Evolutionary conservation across 2,113 vertebrate genomes (phyloP).

Genomic region (Campylomormyrus tamandua): DNA sequence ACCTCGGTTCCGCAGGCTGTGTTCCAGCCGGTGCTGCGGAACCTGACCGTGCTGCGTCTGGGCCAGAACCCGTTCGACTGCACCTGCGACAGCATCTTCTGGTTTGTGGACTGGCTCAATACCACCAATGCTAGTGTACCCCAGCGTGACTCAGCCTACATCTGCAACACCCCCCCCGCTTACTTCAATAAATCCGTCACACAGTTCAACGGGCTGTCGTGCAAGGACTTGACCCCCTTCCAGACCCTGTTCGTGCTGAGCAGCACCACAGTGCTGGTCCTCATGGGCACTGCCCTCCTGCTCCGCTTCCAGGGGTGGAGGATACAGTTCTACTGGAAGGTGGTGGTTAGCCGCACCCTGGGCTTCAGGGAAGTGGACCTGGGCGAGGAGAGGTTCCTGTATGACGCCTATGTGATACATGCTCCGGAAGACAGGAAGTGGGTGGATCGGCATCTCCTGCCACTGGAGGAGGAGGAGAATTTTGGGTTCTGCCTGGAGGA

Average conservation of each 20-base stretch:
- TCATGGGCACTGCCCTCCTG: conserved; percentile 57
- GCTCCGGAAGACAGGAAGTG: conserved; percentile 66
- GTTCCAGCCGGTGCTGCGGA: conserved; percentile 65
- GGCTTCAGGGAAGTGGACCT: conserved; percentile 71
- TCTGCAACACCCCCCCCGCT: conserved; percentile 80
- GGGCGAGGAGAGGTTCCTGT: conserved; percentile 59
- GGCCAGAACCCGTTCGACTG: conserved; percentile 88
- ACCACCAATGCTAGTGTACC: conserved; percentile 60
- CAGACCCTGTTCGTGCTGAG: conserved; percentile 66
- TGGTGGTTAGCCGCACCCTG: conserved; percentile 71
- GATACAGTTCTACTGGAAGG: conserved; percentile 81
- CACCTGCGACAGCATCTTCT: conserved; percentile 89
- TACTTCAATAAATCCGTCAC: conserved; percentile 70
- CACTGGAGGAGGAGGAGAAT: conserved; percentile 65
- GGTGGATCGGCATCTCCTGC: conserved; percentile 70
- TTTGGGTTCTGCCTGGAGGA: conserved; percentile 79
- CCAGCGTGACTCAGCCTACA: conserved; percentile 56
- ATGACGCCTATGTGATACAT: conserved; percentile 79
- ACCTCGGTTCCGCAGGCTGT: conserved; percentile 73
- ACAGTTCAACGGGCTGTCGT: conserved; percentile 73
- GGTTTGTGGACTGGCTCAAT: conserved; percentile 86
- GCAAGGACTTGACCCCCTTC: conserved; percentile 84
- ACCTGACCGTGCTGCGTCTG: conserved; percentile 69
- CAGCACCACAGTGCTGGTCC: conserved; percentile 42
- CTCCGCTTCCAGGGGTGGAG: conserved; percentile 86